Evolutionary conservation across 1,140 invertebrate genomes (phyloP).

Genomic region (Lepidurus couesii): DNA sequence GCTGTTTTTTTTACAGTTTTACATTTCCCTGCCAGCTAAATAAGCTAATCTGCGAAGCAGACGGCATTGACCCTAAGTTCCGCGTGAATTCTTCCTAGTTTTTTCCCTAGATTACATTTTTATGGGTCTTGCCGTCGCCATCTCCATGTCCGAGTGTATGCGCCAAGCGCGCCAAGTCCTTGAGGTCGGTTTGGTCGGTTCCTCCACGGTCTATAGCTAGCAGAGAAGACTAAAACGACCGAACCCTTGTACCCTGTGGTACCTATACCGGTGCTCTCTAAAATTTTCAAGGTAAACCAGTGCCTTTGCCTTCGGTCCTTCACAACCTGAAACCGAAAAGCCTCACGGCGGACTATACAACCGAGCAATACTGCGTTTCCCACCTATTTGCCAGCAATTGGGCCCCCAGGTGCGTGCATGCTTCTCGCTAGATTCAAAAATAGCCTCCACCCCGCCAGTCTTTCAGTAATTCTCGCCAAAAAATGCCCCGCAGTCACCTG

Average conservation of each 20-base stretch:
- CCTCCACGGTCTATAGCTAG: not conserved
- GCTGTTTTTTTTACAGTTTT: too few species aligned
- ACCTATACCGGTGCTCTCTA: not conserved
- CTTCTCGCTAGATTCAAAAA: not conserved
- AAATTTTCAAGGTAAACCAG: slow-evolving; percentile 11
- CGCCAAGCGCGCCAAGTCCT: slow-evolving; percentile 1
- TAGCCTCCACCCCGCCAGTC: not conserved
- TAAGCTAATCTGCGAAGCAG: not conserved
- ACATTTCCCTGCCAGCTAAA: not conserved
- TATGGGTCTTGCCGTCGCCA: not conserved
- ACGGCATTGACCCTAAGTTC: slow-evolving; percentile 1
- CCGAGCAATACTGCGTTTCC: not conserved
- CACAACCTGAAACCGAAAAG: not conserved
- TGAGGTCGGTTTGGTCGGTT: not conserved
- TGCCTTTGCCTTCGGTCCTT: not conserved
- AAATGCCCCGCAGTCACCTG: too few species aligned
- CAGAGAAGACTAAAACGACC: not conserved
- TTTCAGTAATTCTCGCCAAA: not conserved
- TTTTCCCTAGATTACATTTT: not conserved
- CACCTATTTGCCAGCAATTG: not conserved
- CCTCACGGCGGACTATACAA: not conserved
- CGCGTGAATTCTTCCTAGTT: slow-evolving; percentile 13
- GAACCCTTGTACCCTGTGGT: not conserved
- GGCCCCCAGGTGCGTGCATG: not conserved
- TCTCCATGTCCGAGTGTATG: not conserved